These are phyloP conservation scores for Teinopalpus imperialis DNA, from an alignment of 2,888 invertebrate genomes.

Conservation along the genomic window DNA sequence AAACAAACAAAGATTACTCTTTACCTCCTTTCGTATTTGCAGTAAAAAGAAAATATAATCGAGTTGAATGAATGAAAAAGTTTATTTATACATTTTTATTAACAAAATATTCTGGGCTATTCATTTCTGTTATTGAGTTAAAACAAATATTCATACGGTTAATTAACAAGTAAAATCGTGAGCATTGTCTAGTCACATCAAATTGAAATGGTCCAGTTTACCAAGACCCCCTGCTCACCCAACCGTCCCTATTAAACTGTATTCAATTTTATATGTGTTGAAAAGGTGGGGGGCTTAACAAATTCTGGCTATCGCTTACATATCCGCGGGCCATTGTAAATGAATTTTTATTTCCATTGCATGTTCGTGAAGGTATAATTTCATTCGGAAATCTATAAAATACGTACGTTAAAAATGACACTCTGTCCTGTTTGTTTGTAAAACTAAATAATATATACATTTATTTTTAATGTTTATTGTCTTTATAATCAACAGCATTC, in stretches of 20 bases:
- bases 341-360: conserved; percentile 51
- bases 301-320: conserved; percentile 44
- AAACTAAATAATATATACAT: too few species aligned
- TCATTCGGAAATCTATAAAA: conserved; percentile 36
- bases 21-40: too few species aligned
- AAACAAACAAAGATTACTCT: too few species aligned
- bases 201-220: conserved; percentile 35
- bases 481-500: too few species aligned
- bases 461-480: too few species aligned
- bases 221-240: conserved; percentile 29
- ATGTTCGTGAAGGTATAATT: conserved; percentile 44
- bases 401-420: conserved; percentile 20
- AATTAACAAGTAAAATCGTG: conserved; percentile 18
- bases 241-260: conserved; percentile 26
- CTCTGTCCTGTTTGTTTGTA: conserved; percentile 5
- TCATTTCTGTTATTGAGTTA: conserved; percentile 11
- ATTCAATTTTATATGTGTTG: conserved; percentile 32
- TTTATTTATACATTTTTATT: background rate
- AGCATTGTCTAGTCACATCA: conserved; percentile 24
- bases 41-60: too few species aligned
- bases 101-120: conserved; percentile 9
- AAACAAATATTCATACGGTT: conserved; percentile 13
- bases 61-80: too few species aligned
- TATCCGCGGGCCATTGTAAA: conserved; percentile 47
- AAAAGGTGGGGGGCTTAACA: conserved; percentile 35